Percentiles rank a stretch among this genome's conserved stretches.
Conservation (phyloP, 2,797 vertebrate species). For the Acropternis orthonyx region DNA sequence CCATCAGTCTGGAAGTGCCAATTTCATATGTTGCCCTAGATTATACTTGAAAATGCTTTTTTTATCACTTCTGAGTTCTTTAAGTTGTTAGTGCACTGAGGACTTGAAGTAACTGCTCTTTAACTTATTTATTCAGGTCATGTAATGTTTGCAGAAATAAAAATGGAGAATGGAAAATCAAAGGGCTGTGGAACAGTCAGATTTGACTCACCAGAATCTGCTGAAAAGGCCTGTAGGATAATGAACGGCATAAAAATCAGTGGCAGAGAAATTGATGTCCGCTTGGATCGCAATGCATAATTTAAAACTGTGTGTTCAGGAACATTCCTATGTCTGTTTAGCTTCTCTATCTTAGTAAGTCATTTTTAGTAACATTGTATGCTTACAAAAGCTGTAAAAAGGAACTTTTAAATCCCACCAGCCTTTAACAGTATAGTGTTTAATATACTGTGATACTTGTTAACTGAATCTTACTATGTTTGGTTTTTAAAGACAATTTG, state of each 20-base stretch:
- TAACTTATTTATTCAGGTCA: slow-evolving; percentile 84
- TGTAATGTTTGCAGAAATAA: slow-evolving; percentile 98
- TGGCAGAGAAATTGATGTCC: slow-evolving; percentile 96
- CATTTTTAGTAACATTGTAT: slow-evolving; percentile 82
- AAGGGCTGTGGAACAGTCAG: slow-evolving; percentile 98
- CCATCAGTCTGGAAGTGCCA: not conserved
- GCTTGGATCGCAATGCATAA: slow-evolving; percentile 94
- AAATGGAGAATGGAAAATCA: slow-evolving; percentile 98
- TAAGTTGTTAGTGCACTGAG: not conserved
- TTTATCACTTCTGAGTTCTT: not conserved
- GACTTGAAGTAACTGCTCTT: slow-evolving; percentile 59
- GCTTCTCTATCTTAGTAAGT: slow-evolving; percentile 93
- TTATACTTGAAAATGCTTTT: not conserved
- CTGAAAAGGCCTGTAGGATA: slow-evolving; percentile 94
- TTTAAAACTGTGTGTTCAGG: slow-evolving; percentile 72
- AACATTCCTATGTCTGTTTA: slow-evolving; percentile 82
- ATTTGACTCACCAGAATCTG: slow-evolving; percentile 93
- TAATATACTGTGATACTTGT: slow-evolving; percentile 84
- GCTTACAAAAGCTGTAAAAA: slow-evolving; percentile 79
- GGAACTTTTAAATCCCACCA: slow-evolving; percentile 81
- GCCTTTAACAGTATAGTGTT: slow-evolving; percentile 84
- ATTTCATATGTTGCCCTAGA: not conserved
- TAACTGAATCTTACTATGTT: slow-evolving; percentile 79
- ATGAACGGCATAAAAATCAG: slow-evolving; percentile 99
- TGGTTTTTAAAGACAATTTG: slow-evolving; percentile 86